These are phyloP conservation scores for Crocuta crocuta DNA, from an alignment of 2,113 vertebrate genomes.

Conservation along the genomic window DNA sequence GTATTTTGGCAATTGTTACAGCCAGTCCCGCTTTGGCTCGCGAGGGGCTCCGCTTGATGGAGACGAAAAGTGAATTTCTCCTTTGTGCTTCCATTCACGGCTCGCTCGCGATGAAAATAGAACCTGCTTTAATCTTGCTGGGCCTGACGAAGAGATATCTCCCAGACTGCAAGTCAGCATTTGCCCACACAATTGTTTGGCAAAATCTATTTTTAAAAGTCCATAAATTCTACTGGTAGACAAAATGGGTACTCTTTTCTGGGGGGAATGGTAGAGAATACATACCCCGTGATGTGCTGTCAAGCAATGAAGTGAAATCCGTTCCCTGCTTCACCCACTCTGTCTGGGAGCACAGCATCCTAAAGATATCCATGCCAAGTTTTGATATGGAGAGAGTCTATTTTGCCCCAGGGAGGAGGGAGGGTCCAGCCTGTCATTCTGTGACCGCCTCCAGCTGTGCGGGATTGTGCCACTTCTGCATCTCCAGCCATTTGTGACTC, in stretches of 20 bases:
- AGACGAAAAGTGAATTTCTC: constrained; percentile 83
- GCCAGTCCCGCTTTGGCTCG: constrained; percentile 76
- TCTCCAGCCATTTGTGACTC: constrained; percentile 40
- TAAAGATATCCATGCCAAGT: not conserved
- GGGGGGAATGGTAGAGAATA: not conserved
- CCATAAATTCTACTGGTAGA: constrained; percentile 82
- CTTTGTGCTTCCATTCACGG: constrained; percentile 79
- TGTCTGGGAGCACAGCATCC: constrained; percentile 18
- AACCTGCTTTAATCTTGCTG: constrained; percentile 83
- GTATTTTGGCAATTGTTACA: constrained; percentile 81
- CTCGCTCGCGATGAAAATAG: constrained; percentile 83
- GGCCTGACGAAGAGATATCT: constrained; percentile 82
- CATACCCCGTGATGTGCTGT: constrained; percentile 53
- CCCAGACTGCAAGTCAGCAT: constrained; percentile 87
- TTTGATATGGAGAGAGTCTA: not conserved
- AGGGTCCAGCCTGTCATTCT: not conserved
- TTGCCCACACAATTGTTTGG: constrained; percentile 84
- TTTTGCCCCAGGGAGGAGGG: not conserved
- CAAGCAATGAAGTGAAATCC: constrained; percentile 60
- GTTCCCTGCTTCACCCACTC: not conserved
- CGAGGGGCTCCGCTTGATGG: constrained; percentile 81
- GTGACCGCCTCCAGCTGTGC: not conserved
- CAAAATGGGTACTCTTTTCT: constrained; percentile 60
- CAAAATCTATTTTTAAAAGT: constrained; percentile 88
- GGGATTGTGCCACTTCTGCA: not conserved